Percentiles rank a stretch among this genome's conserved stretches.
Conservation (phyloP, 2,113 vertebrate genomes). For the Hemiprocne comata region DNA sequence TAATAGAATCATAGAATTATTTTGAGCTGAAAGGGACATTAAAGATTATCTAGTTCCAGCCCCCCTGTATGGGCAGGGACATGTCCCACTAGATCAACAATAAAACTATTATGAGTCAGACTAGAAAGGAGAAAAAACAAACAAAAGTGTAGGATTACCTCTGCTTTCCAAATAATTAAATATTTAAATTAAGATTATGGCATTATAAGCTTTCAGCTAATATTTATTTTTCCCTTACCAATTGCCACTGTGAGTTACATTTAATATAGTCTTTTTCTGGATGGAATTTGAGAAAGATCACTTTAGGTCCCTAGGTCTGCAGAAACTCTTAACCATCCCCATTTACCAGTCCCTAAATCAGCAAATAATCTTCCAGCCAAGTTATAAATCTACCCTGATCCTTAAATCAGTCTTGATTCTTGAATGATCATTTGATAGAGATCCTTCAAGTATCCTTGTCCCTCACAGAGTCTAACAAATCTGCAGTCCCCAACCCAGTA, state of each 20-base stretch:
- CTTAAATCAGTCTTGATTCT: neutral
- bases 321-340: neutral
- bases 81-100: neutral
- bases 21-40: too few species aligned
- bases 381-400: neutral
- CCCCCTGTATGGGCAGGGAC: too few species aligned
- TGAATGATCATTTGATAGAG: neutral
- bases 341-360: neutral
- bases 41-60: too few species aligned
- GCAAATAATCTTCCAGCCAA: neutral
- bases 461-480: neutral
- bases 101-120: neutral
- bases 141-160: neutral
- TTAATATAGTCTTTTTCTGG: neutral
- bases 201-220: neutral
- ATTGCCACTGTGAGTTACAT: neutral
- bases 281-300: neutral
- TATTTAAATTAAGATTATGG: neutral
- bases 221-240: neutral
- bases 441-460: neutral
- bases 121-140: neutral
- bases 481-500: neutral
- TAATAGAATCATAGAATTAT: too few species aligned
- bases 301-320: neutral
- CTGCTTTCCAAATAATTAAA: neutral